Base-by-base conservation (phyloP, 2,113 vertebrate species). In the Phrynosoma platyrhinos region DNA sequence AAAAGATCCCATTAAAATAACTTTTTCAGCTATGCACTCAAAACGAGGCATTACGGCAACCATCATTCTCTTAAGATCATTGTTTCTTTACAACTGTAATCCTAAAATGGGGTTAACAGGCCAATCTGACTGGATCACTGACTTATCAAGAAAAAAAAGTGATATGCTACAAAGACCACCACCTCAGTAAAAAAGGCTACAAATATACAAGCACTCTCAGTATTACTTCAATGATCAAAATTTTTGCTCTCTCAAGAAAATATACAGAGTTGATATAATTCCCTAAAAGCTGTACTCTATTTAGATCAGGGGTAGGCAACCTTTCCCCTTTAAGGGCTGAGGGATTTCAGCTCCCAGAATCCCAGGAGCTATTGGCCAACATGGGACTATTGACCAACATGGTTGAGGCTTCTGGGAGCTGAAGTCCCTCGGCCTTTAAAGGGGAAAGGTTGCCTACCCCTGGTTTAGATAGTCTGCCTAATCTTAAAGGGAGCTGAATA, bases 221-320 rank as follows among this genome's bases (percentile, higher is more conserved):
- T 25, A 10, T 30, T 18, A 20, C 40, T 82, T 66, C 23, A 82
- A 64, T 36, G 62, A 23, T 81, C 20, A 40, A 82, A 64, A 64
- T 14, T 64, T 12, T 79, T 27, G 53, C 75, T 85, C 81, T 88
- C 58, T 62, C 13, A 78, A 77, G 77, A 89, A 94, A 90, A 68
- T 36, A 75, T 79, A 71, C 32, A 76, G 85, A 88, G 81, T 92
- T 93, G 87, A 86, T 87, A 58, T 91, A 92, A 71, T 82, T 5
- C 82, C 66, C 69, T 62, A 82, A 89, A 20, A 23, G 88, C 87
- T 30, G 74, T 40, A 40, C n/a, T 71, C 32, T 7, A 27, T 23
- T 14, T 62, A 62, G 72, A 58, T n/a, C n/a, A n/a, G n/a, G n/a
- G n/a, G n/a, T n/a, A n/a, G n/a, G n/a, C n/a, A n/a, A n/a, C n/a